A percentile compares a stretch with the other conserved stretches of the same genome.
phyloP scores from a whole-genome alignment of 1,140 invertebrate species.

The Bactericera cockerelli region DNA sequence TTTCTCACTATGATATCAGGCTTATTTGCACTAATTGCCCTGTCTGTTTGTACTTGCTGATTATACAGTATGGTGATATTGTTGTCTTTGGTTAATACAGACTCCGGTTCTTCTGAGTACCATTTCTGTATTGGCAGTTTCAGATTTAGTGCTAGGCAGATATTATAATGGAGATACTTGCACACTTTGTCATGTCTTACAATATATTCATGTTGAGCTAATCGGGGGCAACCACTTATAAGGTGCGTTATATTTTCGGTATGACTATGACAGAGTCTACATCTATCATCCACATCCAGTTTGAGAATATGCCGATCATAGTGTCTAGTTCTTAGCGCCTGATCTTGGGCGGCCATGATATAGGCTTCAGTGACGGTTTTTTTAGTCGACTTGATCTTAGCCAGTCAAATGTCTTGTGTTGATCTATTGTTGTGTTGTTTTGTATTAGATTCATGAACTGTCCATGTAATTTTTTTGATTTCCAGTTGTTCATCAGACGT shows the following conservation, averaged over 20 bases:
- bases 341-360: slow-evolving; percentile 5
- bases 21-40: neutral
- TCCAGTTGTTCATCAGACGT: neutral
- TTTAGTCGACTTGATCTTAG: neutral
- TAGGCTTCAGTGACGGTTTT: neutral
- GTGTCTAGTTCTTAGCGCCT: neutral
- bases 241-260: neutral
- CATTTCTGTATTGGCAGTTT: neutral
- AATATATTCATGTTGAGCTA: slow-evolving; percentile 1
- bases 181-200: neutral
- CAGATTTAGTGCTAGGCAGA: neutral
- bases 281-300: neutral
- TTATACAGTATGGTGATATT: neutral
- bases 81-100: neutral
- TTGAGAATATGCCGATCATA: neutral
- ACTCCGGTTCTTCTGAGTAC: neutral
- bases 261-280: neutral
- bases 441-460: neutral
- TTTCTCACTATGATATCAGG: slow-evolving; percentile 7
- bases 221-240: neutral
- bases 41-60: slow-evolving; percentile 5
- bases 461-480: neutral
- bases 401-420: neutral
- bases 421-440: neutral
- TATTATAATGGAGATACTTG: slow-evolving; percentile 4